These are phyloP conservation scores for Axea sp. DNA, from an alignment of 2,888 invertebrate species.

Conservation along the genomic window DNA sequence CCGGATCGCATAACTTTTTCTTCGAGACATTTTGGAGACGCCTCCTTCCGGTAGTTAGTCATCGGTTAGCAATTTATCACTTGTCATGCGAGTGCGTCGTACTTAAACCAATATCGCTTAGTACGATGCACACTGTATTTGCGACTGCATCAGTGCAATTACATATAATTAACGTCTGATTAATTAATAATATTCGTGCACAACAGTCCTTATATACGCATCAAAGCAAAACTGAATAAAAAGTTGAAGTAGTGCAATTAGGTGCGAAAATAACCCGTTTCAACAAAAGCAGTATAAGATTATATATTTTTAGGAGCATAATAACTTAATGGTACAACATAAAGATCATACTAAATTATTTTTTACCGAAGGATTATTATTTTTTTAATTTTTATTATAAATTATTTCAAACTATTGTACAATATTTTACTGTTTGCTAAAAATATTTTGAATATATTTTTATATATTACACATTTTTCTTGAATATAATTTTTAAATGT, in stretches of 20 bases:
- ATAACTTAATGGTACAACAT: conserved; percentile 42
- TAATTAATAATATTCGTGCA: conserved; percentile 71
- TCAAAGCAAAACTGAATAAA: conserved; percentile 26
- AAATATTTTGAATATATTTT: no score
- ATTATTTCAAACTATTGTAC: conserved; percentile 13
- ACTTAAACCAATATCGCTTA: conserved; percentile 73
- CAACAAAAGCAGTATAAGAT: conserved; percentile 38
- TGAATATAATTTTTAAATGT: no score
- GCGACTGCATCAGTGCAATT: conserved; percentile 70
- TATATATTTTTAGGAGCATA: conserved; percentile 28
- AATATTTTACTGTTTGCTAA: no score
- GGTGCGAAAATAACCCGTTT: conserved; percentile 42
- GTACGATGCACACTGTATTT: conserved; percentile 69
- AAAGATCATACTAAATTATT: no score
- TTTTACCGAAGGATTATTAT: no score
- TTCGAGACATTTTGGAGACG: conserved; percentile 67
- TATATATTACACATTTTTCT: no score
- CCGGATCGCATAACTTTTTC: conserved; percentile 65
- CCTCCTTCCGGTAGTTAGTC: conserved; percentile 75
- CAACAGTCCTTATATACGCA: conserved; percentile 14
- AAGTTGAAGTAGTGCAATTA: conserved; percentile 43
- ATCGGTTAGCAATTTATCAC: conserved; percentile 76
- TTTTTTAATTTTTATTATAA: no score
- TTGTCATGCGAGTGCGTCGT: conserved; percentile 70
- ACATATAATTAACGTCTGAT: conserved; percentile 75